Conservation (phyloP, 2,113 vertebrate species). For the Corythornis madagascariensis region DNA sequence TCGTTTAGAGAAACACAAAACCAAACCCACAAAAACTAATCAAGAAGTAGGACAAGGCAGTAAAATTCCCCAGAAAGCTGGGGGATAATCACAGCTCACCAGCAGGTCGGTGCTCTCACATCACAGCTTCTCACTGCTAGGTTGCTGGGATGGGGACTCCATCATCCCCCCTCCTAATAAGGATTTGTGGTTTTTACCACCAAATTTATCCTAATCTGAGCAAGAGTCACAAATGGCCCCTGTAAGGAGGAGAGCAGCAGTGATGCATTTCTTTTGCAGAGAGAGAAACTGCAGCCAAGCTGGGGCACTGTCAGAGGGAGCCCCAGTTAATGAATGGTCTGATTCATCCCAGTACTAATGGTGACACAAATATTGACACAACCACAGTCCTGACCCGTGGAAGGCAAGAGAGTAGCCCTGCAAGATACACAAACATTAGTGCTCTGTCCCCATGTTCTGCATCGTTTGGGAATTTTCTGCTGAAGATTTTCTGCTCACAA, state of each 20-base stretch:
- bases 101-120: background rate
- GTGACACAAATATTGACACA: background rate
- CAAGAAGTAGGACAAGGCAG: background rate
- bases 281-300: background rate
- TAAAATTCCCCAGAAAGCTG: background rate
- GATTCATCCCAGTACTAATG: background rate
- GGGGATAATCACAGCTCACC: background rate
- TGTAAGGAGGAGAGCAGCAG: background rate
- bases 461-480: background rate
- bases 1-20: conserved; percentile 12
- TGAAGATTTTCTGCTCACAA: background rate
- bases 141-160: background rate
- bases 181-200: background rate
- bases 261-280: background rate
- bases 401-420: background rate
- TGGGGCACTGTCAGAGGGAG: background rate
- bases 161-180: background rate
- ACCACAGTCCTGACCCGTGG: background rate
- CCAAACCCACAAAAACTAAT: background rate
- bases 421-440: background rate
- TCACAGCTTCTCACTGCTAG: background rate
- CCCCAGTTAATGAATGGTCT: background rate
- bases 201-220: background rate
- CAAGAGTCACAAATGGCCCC: background rate
- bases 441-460: background rate